phyloP scores from a whole-genome alignment of 2,797 vertebrate genomes.

The Melanotaenia pygmaea region DNA sequence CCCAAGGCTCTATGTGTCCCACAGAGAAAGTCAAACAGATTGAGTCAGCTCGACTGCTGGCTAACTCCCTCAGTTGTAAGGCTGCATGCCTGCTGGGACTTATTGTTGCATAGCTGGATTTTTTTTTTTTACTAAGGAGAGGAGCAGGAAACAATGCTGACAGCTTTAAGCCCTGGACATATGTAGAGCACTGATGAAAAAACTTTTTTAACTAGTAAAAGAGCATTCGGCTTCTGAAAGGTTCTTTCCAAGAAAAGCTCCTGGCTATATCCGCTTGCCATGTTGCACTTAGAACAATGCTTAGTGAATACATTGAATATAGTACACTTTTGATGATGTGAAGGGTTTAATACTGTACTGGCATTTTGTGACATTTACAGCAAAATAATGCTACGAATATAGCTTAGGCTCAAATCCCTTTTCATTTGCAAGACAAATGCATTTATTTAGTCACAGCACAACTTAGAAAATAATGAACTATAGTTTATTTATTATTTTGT shows the following conservation, averaged over 20 bases:
- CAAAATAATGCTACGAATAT: too few species aligned
- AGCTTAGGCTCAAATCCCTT: too few species aligned
- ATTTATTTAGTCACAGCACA: too few species aligned
- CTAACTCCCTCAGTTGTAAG: slow-evolving; percentile 69
- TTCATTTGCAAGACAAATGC: too few species aligned
- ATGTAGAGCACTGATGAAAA: slow-evolving; percentile 35
- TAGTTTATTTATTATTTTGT: too few species aligned
- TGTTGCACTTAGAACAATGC: slow-evolving; percentile 14
- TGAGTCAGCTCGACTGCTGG: slow-evolving; percentile 74
- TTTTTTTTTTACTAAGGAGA: slow-evolving; percentile 61
- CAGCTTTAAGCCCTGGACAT: slow-evolving; percentile 47
- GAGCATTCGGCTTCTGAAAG: slow-evolving; percentile 14
- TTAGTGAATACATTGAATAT: slow-evolving; percentile 16
- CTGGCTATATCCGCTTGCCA: slow-evolving; percentile 23
- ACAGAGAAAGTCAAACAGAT: slow-evolving; percentile 79
- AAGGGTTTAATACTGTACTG: neutral
- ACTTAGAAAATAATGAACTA: too few species aligned
- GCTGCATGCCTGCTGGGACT: slow-evolving; percentile 63
- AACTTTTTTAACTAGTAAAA: slow-evolving; percentile 29
- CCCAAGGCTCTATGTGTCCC: slow-evolving; percentile 70
- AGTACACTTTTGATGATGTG: neutral
- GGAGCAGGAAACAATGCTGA: slow-evolving; percentile 51
- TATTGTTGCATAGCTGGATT: slow-evolving; percentile 61
- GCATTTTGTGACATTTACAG: neutral
- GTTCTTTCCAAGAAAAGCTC: slow-evolving; percentile 35